A percentile compares a stretch with the other conserved stretches of the same genome.
phyloP scores from a whole-genome alignment of 2,888 invertebrate species.

The Lysandra coridon region DNA sequence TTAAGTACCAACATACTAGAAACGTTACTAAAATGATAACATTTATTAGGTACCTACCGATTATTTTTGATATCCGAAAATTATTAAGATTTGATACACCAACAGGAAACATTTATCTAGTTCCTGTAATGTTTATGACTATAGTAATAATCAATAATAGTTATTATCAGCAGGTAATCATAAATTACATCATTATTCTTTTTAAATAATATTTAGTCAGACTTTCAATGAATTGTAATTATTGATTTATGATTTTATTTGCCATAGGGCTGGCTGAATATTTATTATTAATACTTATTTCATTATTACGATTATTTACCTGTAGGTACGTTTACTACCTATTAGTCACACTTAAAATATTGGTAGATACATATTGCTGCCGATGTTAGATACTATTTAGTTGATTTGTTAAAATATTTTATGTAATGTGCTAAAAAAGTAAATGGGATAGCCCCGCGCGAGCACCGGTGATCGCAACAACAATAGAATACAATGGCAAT shows the following conservation, averaged over 20 bases:
- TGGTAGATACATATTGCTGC: no score
- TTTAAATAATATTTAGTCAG: background rate
- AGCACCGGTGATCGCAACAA: no score
- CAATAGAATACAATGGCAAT: no score
- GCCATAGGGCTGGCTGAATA: background rate
- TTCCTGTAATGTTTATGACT: background rate
- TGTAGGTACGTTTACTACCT: no score
- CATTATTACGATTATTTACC: no score
- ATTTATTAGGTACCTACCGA: background rate
- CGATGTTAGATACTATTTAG: no score
- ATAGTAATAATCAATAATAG: background rate
- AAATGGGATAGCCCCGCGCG: no score
- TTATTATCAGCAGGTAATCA: background rate
- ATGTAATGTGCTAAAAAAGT: no score
- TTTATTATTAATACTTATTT: no score
- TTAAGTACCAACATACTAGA: background rate
- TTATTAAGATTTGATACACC: background rate
- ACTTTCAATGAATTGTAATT: background rate
- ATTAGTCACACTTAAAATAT: no score
- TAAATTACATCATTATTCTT: background rate
- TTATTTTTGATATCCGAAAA: slow-evolving; percentile 1
- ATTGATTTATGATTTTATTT: background rate
- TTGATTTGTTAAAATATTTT: no score
- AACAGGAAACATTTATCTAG: background rate
- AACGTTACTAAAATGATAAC: background rate